A percentile compares a stretch with the other conserved stretches of the same genome.
Conservation (phyloP, 2,797 vertebrate species). For the Hypotaenidia philippensis region DNA sequence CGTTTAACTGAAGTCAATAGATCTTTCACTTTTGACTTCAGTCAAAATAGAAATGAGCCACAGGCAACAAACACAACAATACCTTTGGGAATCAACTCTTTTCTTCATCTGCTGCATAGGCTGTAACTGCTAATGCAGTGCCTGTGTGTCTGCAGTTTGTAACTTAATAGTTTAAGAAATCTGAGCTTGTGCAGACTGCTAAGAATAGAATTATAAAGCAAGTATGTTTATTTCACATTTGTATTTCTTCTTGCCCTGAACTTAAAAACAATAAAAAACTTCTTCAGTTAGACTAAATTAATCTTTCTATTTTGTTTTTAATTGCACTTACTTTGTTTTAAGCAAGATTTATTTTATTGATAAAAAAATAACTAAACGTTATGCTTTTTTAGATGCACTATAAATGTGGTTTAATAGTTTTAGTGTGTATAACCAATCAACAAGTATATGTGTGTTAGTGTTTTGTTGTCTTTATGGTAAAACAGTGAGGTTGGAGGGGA, state of each 20-base stretch:
- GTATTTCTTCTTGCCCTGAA: neutral
- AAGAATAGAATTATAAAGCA: neutral
- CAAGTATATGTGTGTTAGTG: neutral
- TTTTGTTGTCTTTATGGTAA: neutral
- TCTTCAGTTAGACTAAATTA: neutral
- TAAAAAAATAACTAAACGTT: neutral
- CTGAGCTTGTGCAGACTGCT: neutral
- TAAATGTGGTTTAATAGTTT: neutral
- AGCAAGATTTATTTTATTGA: neutral
- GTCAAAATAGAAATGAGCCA: neutral
- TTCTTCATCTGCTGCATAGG: neutral
- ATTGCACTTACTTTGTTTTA: neutral
- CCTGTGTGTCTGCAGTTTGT: neutral
- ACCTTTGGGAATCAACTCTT: neutral
- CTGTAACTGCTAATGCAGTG: neutral
- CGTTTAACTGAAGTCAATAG: neutral
- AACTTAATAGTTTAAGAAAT: neutral
- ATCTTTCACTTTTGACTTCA: neutral
- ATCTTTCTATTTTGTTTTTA: neutral
- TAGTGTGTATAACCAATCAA: neutral
- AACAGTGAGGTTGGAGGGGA: neutral
- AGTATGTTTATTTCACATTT: neutral
- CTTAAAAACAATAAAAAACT: neutral
- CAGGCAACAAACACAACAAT: neutral
- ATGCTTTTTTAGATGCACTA: neutral